Conservation (phyloP, 2,888 invertebrate species). For the Cyrtodaria siliqua region DNA sequence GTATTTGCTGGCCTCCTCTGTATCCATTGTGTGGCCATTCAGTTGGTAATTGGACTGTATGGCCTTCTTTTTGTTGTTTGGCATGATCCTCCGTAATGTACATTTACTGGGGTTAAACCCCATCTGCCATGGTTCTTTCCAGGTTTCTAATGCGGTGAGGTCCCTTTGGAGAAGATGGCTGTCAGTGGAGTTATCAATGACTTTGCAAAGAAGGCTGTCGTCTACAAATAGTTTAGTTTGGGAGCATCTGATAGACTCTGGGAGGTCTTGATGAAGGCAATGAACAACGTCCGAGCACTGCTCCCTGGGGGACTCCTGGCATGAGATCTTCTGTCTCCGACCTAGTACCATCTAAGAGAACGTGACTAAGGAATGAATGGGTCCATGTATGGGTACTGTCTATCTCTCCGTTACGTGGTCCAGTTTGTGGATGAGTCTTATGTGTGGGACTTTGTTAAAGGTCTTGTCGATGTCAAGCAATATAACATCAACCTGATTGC, state of each 20-base stretch:
- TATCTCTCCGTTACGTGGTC: conserved; percentile 18
- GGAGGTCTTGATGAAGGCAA: conserved; percentile 7
- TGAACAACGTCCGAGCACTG: conserved; percentile 21
- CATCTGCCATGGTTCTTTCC: conserved; percentile 40
- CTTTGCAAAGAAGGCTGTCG: conserved; percentile 5
- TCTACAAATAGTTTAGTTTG: background rate
- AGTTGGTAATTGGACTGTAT: conserved; percentile 19
- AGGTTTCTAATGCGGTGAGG: conserved; percentile 24
- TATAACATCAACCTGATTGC: conserved; percentile 15
- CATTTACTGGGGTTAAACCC: conserved; percentile 35
- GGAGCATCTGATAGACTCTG: conserved; percentile 12
- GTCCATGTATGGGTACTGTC: conserved; percentile 13
- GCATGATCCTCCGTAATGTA: conserved; percentile 15
- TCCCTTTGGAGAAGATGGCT: conserved; percentile 12
- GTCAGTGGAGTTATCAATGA: background rate
- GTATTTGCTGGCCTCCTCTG: conserved; percentile 21
- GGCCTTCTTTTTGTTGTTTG: background rate
- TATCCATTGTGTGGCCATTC: conserved; percentile 18
- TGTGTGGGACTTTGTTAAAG: conserved; percentile 37
- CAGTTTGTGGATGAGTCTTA: conserved; percentile 18
- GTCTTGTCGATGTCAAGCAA: conserved; percentile 37
- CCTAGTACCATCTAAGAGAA: conserved; percentile 17
- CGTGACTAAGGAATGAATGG: conserved; percentile 18
- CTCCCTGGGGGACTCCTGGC: conserved; percentile 33
- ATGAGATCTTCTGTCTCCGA: conserved; percentile 11